Conservation (phyloP, 2,888 invertebrate species). For the Eupeodes latifasciatus region DNA sequence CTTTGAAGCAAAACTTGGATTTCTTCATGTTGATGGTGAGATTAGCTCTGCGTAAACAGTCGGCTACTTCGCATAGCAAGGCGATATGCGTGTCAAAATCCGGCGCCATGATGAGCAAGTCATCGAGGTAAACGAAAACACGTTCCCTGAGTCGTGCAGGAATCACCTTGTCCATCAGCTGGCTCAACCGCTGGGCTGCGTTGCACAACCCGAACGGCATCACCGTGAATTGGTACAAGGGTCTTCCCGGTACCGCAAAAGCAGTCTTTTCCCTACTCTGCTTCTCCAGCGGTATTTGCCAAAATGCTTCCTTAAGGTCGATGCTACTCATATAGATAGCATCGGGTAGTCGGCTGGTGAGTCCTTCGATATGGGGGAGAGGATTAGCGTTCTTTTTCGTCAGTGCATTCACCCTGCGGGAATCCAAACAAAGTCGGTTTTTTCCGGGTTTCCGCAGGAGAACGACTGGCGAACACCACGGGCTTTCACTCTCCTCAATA, state of each 20-base stretch:
- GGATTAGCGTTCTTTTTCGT: background rate
- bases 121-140: conserved; percentile 69
- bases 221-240: conserved; percentile 64
- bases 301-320: conserved; percentile 33
- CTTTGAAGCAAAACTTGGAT: conserved; percentile 63
- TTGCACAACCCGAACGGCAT: conserved; percentile 72
- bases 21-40: conserved; percentile 67
- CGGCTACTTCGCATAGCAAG: conserved; percentile 54
- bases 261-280: conserved; percentile 32
- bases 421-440: background rate
- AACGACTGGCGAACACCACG: background rate
- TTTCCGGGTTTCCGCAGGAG: background rate
- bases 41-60: conserved; percentile 55
- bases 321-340: conserved; percentile 63
- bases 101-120: conserved; percentile 59
- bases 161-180: conserved; percentile 61
- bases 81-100: conserved; percentile 54
- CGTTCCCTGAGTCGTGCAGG: conserved; percentile 43
- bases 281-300: conserved; percentile 48
- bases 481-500: background rate
- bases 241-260: conserved; percentile 64
- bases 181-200: conserved; percentile 63
- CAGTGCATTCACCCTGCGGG: background rate
- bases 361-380: conserved; percentile 57
- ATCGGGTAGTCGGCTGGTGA: conserved; percentile 59